Evolutionary conservation across 23 tunicate genomes (phyloP), one percentile per base, ranked within the genome.

Genomic region (Aplidium turbinatum): DNA sequence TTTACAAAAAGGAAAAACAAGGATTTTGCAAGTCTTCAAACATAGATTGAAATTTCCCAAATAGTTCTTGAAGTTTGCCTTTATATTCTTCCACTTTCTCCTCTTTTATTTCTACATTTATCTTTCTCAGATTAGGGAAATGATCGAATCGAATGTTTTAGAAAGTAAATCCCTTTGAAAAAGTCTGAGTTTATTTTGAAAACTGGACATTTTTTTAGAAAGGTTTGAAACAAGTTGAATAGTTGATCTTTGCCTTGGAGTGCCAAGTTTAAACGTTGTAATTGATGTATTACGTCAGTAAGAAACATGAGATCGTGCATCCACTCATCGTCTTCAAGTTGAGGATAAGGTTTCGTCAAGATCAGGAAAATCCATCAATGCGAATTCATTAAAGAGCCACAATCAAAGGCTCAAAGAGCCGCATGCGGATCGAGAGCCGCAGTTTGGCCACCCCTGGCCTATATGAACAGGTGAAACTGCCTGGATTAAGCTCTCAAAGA

Each of bases 21-120:
- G 64, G 82, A 61, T 66, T 64, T 64, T 64, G 82, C 62, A 78
- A 64, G 46, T 78, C 73, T 47, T 64, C 25, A 63, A 78, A 78
- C 73, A 73, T 51, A 46, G 73, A 63, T 64, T 78, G 82, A 48
- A 78, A 76, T 2, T 78, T 46, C 60, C 4, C 61, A 47, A 45
- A 64, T 61, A 78, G 82, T 78, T 48, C 73, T 78, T 78, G 82
- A 47, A 78, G 62, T 78, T 78, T 76, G 58, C 70, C 72, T 76
- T 76, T 78, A 73, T 78, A 78, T 63, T 63, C 73, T 64, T 78
- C 61, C 62, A 63, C 62, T 75, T 58, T 58, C 63, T 71, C 35
- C 40, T 57, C 35, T 58, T 53, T 51, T 73, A 73, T 73, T 53
- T 73, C 47, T 2, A 73, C 33, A 30, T 73, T 73, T 53, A 52